A percentile compares a stretch with the other conserved stretches of the same genome.
Evolutionary conservation across 2,797 vertebrate genomes (phyloP).

Genomic region (Crax fasciolata): DNA sequence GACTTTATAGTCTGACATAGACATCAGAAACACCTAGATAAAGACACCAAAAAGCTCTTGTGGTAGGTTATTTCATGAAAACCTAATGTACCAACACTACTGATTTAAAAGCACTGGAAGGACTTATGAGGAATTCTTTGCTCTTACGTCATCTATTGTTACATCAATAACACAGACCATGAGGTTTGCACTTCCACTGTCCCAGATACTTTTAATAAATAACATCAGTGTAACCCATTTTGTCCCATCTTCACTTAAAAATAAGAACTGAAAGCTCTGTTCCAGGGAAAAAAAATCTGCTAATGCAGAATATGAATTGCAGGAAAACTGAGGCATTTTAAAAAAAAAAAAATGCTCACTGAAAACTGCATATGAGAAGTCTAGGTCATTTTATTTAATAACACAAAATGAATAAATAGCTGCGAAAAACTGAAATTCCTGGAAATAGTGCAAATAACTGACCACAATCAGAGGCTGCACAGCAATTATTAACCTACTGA

Average conservation of each 20-base stretch:
- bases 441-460: background rate
- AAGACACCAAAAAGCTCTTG: background rate
- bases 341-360: background rate
- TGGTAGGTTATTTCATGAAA: background rate
- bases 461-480: background rate
- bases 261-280: background rate
- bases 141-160: background rate
- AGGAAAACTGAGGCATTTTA: background rate
- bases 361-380: background rate
- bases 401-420: background rate
- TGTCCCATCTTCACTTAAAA: background rate
- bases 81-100: background rate
- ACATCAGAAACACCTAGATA: background rate
- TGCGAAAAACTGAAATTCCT: background rate
- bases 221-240: background rate
- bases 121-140: background rate
- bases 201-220: background rate
- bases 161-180: background rate
- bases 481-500: background rate
- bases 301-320: background rate
- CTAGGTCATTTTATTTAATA: background rate
- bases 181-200: background rate
- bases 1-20: background rate
- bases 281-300: background rate
- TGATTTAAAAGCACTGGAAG: background rate